These are phyloP conservation scores for Drosophila kanekoi DNA, from an alignment of 2,888 invertebrate genomes.

Conservation along the genomic window DNA sequence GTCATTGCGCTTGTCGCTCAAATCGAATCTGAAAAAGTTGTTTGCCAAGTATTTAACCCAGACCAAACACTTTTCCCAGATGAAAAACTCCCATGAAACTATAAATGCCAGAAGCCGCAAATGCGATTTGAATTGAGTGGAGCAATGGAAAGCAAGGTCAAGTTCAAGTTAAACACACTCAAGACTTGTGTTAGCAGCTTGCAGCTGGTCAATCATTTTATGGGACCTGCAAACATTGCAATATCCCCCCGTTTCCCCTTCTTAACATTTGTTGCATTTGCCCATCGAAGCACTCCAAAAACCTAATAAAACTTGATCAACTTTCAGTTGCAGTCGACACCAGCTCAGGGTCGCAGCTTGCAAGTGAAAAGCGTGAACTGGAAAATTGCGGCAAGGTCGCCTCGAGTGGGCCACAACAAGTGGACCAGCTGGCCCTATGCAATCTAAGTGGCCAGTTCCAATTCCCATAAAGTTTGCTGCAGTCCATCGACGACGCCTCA, in stretches of 20 bases:
- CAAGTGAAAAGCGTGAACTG: slow-evolving; percentile 5
- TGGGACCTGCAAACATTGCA: not conserved
- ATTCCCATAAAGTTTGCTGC: no score
- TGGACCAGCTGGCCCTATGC: no score
- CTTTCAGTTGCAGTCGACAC: slow-evolving; percentile 55
- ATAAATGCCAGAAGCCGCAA: slow-evolving; percentile 2
- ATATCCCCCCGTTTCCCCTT: not conserved
- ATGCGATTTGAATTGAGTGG: slow-evolving; percentile 17
- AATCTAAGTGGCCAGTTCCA: not conserved
- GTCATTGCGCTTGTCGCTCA: not conserved
- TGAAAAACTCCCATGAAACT: slow-evolving; percentile 5
- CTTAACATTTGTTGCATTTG: not conserved
- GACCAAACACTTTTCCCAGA: not conserved
- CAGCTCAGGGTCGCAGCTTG: slow-evolving; percentile 45
- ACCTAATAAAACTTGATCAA: slow-evolving; percentile 70
- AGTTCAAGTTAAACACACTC: slow-evolving; percentile 47
- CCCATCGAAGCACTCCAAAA: slow-evolving; percentile 26
- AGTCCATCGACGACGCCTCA: no score
- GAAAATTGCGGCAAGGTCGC: slow-evolving; percentile 20
- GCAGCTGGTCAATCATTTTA: slow-evolving; percentile 11
- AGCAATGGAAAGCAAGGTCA: slow-evolving; percentile 28
- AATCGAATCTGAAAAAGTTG: not conserved
- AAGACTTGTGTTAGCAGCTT: slow-evolving; percentile 13
- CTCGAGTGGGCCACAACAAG: not conserved
- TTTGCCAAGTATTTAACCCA: not conserved